These are phyloP conservation scores for Ursus arctos DNA, from an alignment of 2,113 vertebrate species.

Conservation along the genomic window DNA sequence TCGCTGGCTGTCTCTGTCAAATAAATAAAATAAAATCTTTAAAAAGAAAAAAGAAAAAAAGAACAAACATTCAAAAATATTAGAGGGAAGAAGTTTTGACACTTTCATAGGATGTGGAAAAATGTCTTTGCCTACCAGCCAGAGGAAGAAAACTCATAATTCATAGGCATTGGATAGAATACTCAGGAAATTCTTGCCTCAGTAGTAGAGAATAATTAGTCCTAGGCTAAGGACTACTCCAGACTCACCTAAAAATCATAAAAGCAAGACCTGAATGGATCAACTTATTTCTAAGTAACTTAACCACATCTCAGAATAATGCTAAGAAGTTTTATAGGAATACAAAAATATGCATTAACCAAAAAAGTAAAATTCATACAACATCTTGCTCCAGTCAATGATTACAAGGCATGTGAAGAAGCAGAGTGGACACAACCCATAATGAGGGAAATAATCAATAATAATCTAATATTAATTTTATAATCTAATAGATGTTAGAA, in stretches of 20 bases:
- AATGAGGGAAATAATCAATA: conserved; percentile 20
- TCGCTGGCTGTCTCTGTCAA: too few relatives aligned
- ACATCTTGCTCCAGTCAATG: background rate
- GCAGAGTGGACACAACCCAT: background rate
- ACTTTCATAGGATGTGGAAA: background rate
- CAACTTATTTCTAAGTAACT: background rate
- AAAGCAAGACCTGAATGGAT: background rate
- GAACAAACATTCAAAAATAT: background rate
- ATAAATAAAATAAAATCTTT: too few relatives aligned
- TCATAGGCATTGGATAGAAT: background rate
- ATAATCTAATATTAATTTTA: background rate
- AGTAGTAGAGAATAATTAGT: background rate
- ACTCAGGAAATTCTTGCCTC: background rate
- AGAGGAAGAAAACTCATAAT: background rate
- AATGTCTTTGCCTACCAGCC: background rate
- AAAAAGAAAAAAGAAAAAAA: background rate
- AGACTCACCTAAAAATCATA: background rate
- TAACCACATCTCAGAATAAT: background rate
- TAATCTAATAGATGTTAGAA: background rate
- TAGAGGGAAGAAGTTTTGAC: background rate
- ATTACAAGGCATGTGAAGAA: background rate
- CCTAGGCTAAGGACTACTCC: background rate
- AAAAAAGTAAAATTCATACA: background rate
- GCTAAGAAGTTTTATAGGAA: background rate
- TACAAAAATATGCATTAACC: background rate